A percentile compares a stretch with the other conserved stretches of the same genome.
Evolutionary conservation across 2,797 vertebrate genomes (phyloP).

Genomic region (Myoxocephalus aenaeus): DNA sequence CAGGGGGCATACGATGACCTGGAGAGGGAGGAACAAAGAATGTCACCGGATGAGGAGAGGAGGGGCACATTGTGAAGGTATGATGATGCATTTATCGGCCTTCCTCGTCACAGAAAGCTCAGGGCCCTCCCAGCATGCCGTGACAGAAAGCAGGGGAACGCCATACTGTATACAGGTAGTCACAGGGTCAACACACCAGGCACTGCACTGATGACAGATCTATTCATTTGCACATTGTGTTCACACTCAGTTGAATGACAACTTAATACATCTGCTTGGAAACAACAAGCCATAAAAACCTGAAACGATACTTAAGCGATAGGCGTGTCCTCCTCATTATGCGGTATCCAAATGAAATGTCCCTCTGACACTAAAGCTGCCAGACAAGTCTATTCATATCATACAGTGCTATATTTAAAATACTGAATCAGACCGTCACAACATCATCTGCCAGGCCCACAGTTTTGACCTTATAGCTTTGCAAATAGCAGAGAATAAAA

Average conservation of each 20-base stretch:
- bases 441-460: neutral
- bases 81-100: neutral
- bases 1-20: slow-evolving; percentile 92
- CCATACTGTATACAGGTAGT: neutral
- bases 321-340: neutral
- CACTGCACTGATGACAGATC: neutral
- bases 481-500: slow-evolving; percentile 14
- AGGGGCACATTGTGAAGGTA: neutral
- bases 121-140: neutral
- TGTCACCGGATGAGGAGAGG: neutral
- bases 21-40: slow-evolving; percentile 15
- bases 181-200: neutral
- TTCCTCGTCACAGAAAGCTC: neutral
- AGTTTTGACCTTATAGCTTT: neutral
- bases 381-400: neutral
- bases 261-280: neutral
- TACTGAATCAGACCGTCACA: neutral
- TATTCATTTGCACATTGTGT: neutral
- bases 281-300: neutral
- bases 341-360: neutral
- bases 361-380: neutral
- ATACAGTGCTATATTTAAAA: neutral
- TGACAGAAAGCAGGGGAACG: neutral
- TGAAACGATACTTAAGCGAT: neutral
- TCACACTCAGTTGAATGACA: neutral